Base-by-base conservation (phyloP, 2,113 vertebrate species). In the Hemichromis elongatus region DNA sequence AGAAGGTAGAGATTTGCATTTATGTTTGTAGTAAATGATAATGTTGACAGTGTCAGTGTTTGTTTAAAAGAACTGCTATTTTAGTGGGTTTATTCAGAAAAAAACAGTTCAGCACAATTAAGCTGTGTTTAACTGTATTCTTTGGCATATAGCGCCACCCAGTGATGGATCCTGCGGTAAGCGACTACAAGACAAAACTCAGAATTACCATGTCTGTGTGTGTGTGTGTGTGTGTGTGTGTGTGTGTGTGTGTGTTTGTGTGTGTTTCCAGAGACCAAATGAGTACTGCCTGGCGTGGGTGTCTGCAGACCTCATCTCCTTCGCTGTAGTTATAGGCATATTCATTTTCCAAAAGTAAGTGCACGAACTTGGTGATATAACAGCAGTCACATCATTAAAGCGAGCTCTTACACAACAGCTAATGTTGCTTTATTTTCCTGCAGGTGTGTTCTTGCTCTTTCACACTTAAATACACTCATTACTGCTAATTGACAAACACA, bases 261-360 rank as follows among this genome's bases (percentile, higher is more conserved):
- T 33, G 56, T 30, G 40, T 45, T 93, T 97, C 91, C 96, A 99
- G 98, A 95, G 96, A 93, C 97, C 97, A 53, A 93, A 97, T 21
- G 97, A 98, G 93, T 99, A 99, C 95, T 94, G 93, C 85, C 94
- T 98, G 77, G 96, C 98, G 92, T 99, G 98, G 98, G 97, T 99
- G 88, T 96, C 96, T 0, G 96, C 97, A 33, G 98, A 99, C 95
- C 93, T 99, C 90, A 79, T 98, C 95, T 99, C 98, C 87, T 97
- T 99, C 91, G 95, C 96, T 86, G 82, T 97, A 86, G 97, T 99
- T 90, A 83, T 97, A 85, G 98, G 97, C 95, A 97, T 99, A 95
- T 99, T 99, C 94, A 91, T 99, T 94, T 96, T 99, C 92, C 98
- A 99, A 94, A 99, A 99, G 98, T 99, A 97, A 99, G 98, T 97